phyloP scores from a whole-genome alignment of 1,140 invertebrate species.

The Drosophila yakuba region DNA sequence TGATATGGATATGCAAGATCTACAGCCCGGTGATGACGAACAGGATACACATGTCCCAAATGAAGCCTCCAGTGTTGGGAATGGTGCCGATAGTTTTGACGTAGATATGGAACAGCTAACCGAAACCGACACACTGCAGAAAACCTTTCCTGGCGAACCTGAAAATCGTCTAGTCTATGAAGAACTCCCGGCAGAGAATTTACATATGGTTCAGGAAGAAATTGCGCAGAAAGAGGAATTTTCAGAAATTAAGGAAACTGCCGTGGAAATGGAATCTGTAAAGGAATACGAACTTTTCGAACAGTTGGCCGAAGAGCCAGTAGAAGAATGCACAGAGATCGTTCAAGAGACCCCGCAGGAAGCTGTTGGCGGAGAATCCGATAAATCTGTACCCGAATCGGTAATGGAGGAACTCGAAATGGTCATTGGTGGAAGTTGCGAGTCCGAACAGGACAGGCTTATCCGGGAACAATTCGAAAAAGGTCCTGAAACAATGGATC shows the following conservation, averaged over 20 bases:
- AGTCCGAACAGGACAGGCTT: conserved; percentile 1
- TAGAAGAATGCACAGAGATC: background rate
- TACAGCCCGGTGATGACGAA: background rate
- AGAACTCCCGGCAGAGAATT: background rate
- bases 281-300: background rate
- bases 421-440: background rate
- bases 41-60: too few species aligned
- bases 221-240: background rate
- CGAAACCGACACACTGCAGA: too few species aligned
- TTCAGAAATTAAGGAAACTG: background rate
- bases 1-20: conserved; percentile 16
- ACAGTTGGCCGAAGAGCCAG: background rate
- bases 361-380: background rate
- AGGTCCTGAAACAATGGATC: background rate
- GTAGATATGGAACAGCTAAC: too few species aligned
- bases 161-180: background rate
- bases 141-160: background rate
- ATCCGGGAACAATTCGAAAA: background rate
- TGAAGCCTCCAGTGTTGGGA: background rate
- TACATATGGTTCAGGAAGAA: background rate
- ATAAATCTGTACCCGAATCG: background rate
- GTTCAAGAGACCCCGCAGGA: background rate
- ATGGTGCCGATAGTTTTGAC: too few species aligned
- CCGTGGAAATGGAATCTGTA: too few species aligned
- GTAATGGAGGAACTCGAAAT: background rate